Conservation (phyloP, 2,113 vertebrate genomes). For the Polypterus bichir region DNA sequence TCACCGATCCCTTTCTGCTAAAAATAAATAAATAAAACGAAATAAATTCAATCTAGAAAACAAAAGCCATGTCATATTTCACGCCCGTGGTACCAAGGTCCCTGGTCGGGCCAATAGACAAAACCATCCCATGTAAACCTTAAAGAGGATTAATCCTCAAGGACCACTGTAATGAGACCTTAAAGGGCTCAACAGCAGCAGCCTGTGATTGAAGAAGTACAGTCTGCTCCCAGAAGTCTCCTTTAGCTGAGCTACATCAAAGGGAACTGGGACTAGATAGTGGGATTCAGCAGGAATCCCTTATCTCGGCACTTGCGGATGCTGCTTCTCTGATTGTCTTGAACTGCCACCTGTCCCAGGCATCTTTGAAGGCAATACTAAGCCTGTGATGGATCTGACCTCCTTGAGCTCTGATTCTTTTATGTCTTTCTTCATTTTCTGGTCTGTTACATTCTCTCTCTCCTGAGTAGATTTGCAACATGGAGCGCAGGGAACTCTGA, state of each 20-base stretch:
- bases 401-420: slow-evolving; percentile 92
- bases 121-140: slow-evolving; percentile 71
- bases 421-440: slow-evolving; percentile 96
- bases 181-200: slow-evolving; percentile 69
- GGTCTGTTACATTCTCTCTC: slow-evolving; percentile 73
- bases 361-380: slow-evolving; percentile 95
- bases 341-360: slow-evolving; percentile 97
- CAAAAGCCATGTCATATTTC: slow-evolving; percentile 41
- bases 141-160: slow-evolving; percentile 84
- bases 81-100: slow-evolving; percentile 50
- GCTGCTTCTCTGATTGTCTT: slow-evolving; percentile 85
- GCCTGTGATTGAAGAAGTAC: slow-evolving; percentile 50
- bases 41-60: slow-evolving; percentile 15
- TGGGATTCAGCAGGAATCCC: slow-evolving; percentile 69
- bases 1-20: background rate
- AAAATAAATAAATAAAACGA: background rate
- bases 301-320: slow-evolving; percentile 83
- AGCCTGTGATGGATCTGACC: slow-evolving; percentile 97
- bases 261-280: slow-evolving; percentile 70
- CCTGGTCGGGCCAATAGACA: slow-evolving; percentile 55
- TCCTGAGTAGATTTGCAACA: slow-evolving; percentile 42
- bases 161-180: slow-evolving; percentile 78
- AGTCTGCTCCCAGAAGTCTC: slow-evolving; percentile 66
- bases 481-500: slow-evolving; percentile 64
- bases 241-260: slow-evolving; percentile 85